Percentiles rank a stretch among this genome's conserved stretches.
phyloP scores from a whole-genome alignment of 1,140 invertebrate species.

The Nixonia krombeini region DNA sequence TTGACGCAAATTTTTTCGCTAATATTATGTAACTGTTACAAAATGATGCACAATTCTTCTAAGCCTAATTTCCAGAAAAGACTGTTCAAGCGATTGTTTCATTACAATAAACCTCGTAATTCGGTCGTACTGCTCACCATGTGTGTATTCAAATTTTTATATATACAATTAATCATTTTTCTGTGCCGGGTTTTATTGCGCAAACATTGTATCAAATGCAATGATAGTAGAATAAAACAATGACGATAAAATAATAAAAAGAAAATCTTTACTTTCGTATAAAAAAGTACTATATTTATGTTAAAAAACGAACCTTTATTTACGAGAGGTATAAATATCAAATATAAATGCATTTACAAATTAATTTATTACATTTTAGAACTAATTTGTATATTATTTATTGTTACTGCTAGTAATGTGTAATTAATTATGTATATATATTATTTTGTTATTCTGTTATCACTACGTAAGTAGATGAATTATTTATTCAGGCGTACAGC shows the following conservation, averaged over 20 bases:
- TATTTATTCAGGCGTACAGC: slow-evolving; percentile 33
- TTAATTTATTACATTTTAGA: slow-evolving; percentile 45
- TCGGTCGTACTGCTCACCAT: too few relatives aligned
- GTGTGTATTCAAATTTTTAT: neutral
- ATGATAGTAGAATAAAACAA: slow-evolving; percentile 11
- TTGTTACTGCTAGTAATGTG: slow-evolving; percentile 41
- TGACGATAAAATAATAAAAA: slow-evolving; percentile 1
- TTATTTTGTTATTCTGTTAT: slow-evolving; percentile 50
- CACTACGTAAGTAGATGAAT: slow-evolving; percentile 48
- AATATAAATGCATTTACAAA: slow-evolving; percentile 39
- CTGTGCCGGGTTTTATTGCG: slow-evolving; percentile 34
- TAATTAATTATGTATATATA: slow-evolving; percentile 26
- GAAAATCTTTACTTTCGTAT: slow-evolving; percentile 23
- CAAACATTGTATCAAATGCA: slow-evolving; percentile 17
- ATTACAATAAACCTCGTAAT: too few relatives aligned
- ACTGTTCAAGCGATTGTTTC: too few relatives aligned
- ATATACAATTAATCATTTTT: slow-evolving; percentile 26
- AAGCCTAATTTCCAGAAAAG: too few relatives aligned
- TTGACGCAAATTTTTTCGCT: too few relatives aligned
- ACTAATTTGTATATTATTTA: slow-evolving; percentile 47
- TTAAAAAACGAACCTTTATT: slow-evolving; percentile 2
- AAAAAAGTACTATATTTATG: too few relatives aligned
- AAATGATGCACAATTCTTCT: too few relatives aligned
- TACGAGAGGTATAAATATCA: slow-evolving; percentile 36
- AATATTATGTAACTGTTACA: too few relatives aligned